These are phyloP conservation scores for Triplophysa yarkandensis DNA, from an alignment of 2,797 vertebrate genomes.

Conservation along the genomic window DNA sequence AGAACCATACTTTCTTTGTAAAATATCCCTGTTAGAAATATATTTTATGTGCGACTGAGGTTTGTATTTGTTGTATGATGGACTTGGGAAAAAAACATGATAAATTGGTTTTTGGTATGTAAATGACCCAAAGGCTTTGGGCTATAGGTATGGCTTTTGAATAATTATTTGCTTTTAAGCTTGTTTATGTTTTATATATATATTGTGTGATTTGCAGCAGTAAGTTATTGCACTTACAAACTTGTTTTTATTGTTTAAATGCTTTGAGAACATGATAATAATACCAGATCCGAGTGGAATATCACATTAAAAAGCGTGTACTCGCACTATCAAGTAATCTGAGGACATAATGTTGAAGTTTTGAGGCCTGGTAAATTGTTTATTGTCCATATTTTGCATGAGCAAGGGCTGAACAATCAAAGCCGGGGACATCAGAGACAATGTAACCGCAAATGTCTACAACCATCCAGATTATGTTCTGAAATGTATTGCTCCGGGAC, in stretches of 20 bases:
- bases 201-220: conserved; percentile 75
- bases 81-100: conserved; percentile 53
- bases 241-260: conserved; percentile 1
- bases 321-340: not conserved
- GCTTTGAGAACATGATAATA: not conserved
- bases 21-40: conserved; percentile 65
- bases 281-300: not conserved
- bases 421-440: not conserved
- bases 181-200: conserved; percentile 68
- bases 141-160: conserved; percentile 65
- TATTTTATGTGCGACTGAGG: conserved; percentile 56
- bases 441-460: conserved; percentile 13
- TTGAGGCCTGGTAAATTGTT: not conserved
- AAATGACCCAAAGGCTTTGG: conserved; percentile 65
- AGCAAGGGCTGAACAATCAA: not conserved
- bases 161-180: conserved; percentile 66
- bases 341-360: not conserved
- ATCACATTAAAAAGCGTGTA: not conserved
- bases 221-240: conserved; percentile 84
- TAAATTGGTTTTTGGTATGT: conserved; percentile 47
- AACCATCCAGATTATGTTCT: conserved; percentile 18
- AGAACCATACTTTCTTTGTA: conserved; percentile 66
- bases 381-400: not conserved
- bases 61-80: conserved; percentile 55
- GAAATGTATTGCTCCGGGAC: conserved; percentile 14